These are phyloP conservation scores for Chloroclysta siterata DNA, from an alignment of 2,888 invertebrate genomes.

Conservation along the genomic window DNA sequence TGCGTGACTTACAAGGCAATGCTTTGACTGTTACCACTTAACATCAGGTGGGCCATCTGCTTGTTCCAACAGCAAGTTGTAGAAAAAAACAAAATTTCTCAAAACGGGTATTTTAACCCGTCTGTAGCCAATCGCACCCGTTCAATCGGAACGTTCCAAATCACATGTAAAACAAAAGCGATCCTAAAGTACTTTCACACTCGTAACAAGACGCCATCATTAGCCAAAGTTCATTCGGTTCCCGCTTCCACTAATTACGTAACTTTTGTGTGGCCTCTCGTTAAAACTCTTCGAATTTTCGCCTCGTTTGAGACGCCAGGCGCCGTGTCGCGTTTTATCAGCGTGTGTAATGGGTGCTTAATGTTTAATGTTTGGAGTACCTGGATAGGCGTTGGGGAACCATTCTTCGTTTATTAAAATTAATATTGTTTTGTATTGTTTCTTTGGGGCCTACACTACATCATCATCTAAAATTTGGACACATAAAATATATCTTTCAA, in stretches of 20 bases:
- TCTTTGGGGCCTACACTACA: not conserved
- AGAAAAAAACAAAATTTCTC: too few species aligned
- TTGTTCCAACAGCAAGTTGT: too few species aligned
- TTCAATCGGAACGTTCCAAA: slow-evolving; percentile 9
- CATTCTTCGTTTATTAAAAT: slow-evolving; percentile 6
- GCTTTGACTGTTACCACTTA: too few species aligned
- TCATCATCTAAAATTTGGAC: too few species aligned
- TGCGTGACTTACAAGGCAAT: too few species aligned
- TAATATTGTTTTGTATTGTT: not conserved
- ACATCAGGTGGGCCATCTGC: too few species aligned
- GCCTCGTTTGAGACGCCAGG: slow-evolving; percentile 28
- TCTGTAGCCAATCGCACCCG: too few species aligned
- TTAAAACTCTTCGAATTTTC: slow-evolving; percentile 62
- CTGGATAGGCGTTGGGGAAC: slow-evolving; percentile 3
- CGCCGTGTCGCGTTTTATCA: slow-evolving; percentile 27
- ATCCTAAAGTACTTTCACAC: slow-evolving; percentile 25
- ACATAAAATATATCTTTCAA: too few species aligned
- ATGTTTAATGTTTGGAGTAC: slow-evolving; percentile 30
- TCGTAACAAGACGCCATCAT: slow-evolving; percentile 30
- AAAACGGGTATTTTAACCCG: too few species aligned
- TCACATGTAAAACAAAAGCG: slow-evolving; percentile 23
- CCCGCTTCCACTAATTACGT: slow-evolving; percentile 59
- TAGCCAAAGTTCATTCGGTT: slow-evolving; percentile 29
- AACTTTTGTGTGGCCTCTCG: slow-evolving; percentile 61
- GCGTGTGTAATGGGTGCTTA: slow-evolving; percentile 27